Conservation (phyloP, 2,888 invertebrate species). For the Tipula confusa region DNA sequence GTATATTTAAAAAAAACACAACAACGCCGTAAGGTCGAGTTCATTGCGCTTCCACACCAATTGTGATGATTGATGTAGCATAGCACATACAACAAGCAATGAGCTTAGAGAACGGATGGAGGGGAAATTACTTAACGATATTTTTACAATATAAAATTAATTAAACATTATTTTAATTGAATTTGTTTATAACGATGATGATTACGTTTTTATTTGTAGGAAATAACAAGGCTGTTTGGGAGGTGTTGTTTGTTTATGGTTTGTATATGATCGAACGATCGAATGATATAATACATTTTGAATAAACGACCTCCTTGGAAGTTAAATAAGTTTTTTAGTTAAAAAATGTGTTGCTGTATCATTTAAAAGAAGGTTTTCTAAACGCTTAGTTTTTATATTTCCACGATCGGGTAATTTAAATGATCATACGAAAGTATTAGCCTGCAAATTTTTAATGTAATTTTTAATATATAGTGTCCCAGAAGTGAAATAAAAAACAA, state of each 20-base stretch:
- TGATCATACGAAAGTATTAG: too few relatives aligned
- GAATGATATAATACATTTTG: neutral
- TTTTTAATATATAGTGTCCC: too few relatives aligned
- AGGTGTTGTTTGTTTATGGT: neutral
- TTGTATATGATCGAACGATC: neutral
- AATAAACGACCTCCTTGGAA: neutral
- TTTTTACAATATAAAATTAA: neutral
- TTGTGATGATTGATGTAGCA: neutral
- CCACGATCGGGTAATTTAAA: too few relatives aligned
- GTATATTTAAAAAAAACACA: neutral
- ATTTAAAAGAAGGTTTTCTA: too few relatives aligned
- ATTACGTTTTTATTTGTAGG: neutral
- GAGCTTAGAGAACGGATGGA: neutral
- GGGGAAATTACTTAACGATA: neutral
- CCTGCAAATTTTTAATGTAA: too few relatives aligned
- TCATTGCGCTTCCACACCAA: constrained; percentile 1
- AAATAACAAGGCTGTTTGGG: neutral
- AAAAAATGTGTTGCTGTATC: too few relatives aligned
- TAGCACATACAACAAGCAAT: neutral
- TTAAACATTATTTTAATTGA: neutral
- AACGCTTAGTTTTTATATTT: too few relatives aligned
- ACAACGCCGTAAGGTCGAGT: neutral
- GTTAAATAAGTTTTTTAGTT: neutral
- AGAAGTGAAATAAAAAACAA: too few relatives aligned
- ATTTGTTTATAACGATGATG: neutral